Evolutionary conservation across 2,888 invertebrate species (phyloP), one percentile per base, ranked within the genome.

Genomic region (Oxytorus armatus): DNA sequence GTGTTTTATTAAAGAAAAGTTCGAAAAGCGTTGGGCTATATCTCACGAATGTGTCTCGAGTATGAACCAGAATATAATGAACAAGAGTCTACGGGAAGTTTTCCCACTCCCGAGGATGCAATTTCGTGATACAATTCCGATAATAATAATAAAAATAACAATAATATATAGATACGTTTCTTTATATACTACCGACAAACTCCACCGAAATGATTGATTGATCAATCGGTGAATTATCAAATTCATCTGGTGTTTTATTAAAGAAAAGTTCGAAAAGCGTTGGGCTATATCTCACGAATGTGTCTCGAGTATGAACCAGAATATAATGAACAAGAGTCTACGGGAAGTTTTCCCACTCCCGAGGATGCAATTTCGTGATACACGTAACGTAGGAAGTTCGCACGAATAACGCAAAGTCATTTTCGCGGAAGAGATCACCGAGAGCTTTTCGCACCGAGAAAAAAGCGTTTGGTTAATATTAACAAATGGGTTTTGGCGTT

Each of bases 351-450:
- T 14, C 53, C 29, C 14, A 8, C 47, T 47, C 57, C 10, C n/a
- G 14, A 23, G 23, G 33, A 29, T n/a, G 18, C n/a, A 47, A 10
- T 21, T 57, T 63, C 63, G 8, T 10, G 51, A 29, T 25, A 21
- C 25, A 63, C 49, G 36, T 33, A 36, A 51, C 1, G 23, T 25
- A 21, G 39, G 68, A 65, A 36, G 47, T 75, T 79, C 65, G 57
- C 70, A 57, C 51, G 70, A 23, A 8, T 36, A 59, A 36, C 59
- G 65, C 59, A 29, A 11, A 72, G 66, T 72, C 79, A 76, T 68
- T 76, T 72, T 61, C 76, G 53, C n/a, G 55, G 36, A 44, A 69
- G 61, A 23, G 21, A 29, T 63, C 47, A 23, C 5, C 42, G n/a
- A 36, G 65, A 21, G 29, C 47, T 36, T 33, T 7, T 39, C 18